Evolutionary conservation across 2,888 invertebrate species (phyloP), one percentile per base, ranked within the genome.

Genomic region (Xanthia togata): DNA sequence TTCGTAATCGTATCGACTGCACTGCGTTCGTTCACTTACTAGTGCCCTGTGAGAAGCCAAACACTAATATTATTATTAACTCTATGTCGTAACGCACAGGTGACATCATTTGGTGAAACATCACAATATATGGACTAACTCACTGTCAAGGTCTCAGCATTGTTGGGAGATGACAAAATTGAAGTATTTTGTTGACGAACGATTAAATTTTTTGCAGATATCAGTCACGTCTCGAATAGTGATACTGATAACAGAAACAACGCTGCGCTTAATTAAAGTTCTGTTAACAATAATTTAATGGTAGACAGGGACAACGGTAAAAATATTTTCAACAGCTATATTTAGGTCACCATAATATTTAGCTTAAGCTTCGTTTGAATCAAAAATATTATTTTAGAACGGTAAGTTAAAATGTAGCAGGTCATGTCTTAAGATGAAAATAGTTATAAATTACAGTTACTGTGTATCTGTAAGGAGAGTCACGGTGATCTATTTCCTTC

Each of bases 91-190:
- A 95, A 95, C 90, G 84, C 83, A 68, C 68, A 87, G 91, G 90
- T 96, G 95, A 96, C 94, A 94, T 96, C 95, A 96, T 90, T 91
- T 89, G 89, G 90, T 89, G 92, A 93, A 92, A 90, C 89, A 91
- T 91, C 85, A 89, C 88, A 84, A 84, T 83, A 83, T 89, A 90
- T 89, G 87, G 84, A 82, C 85, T 84, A 86, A 85, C 84, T 91
- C 91, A 93, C 73, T 93, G 93, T 88, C 93, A 93, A 92, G 92
- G 93, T 78, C 86, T 78, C 83, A 85, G 59, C 76, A 84, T 75
- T 79, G 84, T 83, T 83, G 75, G 77, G 75, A 81, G 77, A 82
- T 84, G 84, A 88, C 79, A 83, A 70, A 70, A 73, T 64, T 35
- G 67, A 77, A 73, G 12, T 59, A 67, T 71, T 59, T 69, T 63